These are phyloP conservation scores for Pholis gunnellus DNA, from an alignment of 2,113 vertebrate species.

Conservation along the genomic window DNA sequence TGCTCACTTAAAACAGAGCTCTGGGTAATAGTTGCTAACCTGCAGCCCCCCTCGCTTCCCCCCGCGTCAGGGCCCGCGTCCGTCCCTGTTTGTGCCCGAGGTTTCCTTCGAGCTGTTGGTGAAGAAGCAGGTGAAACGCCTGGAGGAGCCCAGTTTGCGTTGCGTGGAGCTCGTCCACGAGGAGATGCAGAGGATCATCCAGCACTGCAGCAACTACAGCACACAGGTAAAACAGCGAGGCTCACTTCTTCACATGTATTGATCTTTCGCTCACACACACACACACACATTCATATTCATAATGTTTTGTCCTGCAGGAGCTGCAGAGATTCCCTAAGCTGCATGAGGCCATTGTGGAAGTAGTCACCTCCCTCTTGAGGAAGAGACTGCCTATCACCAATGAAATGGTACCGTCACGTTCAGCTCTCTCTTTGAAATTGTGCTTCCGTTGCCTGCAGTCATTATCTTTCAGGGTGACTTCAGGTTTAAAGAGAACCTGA, in stretches of 20 bases:
- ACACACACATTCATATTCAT: not conserved
- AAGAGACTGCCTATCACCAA: conserved; percentile 96
- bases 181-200: conserved; percentile 99
- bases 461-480: not conserved
- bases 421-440: not conserved
- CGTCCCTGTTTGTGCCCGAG: conserved; percentile 97
- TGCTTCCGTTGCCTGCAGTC: not conserved
- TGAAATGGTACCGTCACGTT: conserved; percentile 89
- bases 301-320: conserved; percentile 82
- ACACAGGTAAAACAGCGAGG: conserved; percentile 88
- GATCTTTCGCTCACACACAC: too few relatives aligned
- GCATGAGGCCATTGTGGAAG: conserved; percentile 98
- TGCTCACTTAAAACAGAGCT: not conserved
- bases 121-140: conserved; percentile 97
- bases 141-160: conserved; percentile 96
- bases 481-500: accelerated
- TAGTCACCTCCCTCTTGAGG: conserved; percentile 95
- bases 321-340: conserved; percentile 97
- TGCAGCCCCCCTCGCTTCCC: not conserved
- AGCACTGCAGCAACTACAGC: conserved; percentile 99
- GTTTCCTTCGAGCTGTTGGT: conserved; percentile 97
- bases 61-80: conserved; percentile 90
- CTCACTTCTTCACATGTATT: not conserved
- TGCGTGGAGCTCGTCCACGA: conserved; percentile 99
- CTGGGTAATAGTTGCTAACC: conserved; percentile 8